phyloP scores from a whole-genome alignment of 2,888 invertebrate species.

The Meiosimyza decipiens region DNA sequence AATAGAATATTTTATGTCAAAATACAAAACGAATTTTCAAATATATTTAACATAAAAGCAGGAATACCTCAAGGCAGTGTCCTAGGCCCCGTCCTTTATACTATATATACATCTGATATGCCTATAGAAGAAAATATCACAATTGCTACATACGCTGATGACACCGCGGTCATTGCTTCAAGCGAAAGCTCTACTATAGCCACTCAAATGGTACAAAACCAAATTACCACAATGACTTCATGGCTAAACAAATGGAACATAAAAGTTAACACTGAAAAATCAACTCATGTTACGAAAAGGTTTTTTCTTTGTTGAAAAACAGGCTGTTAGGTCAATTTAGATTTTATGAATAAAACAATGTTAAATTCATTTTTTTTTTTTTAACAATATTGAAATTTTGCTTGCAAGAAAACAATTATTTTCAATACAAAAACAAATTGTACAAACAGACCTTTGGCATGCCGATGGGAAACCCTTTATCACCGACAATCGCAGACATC shows the following conservation, averaged over 20 bases:
- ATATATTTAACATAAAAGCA: neutral
- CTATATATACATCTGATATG: constrained; percentile 5
- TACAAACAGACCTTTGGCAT: no score
- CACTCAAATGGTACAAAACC: neutral
- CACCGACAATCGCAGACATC: no score
- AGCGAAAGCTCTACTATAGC: neutral
- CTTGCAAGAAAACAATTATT: no score
- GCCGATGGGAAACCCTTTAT: no score
- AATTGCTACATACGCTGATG: neutral
- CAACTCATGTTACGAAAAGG: no score
- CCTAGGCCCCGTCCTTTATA: neutral
- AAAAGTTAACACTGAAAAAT: neutral
- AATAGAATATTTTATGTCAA: neutral
- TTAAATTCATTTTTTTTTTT: no score
- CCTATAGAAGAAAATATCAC: neutral
- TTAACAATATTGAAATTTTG: no score
- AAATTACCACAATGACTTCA: neutral
- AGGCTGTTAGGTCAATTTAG: no score
- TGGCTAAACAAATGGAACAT: neutral
- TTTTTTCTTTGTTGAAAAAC: no score
- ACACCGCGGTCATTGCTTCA: neutral
- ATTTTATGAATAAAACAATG: no score
- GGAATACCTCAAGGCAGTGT: neutral
- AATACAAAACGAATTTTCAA: no score
- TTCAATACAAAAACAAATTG: no score